These are phyloP conservation scores for Bostrychus sinensis DNA, from an alignment of 2,113 vertebrate genomes.

Conservation along the genomic window DNA sequence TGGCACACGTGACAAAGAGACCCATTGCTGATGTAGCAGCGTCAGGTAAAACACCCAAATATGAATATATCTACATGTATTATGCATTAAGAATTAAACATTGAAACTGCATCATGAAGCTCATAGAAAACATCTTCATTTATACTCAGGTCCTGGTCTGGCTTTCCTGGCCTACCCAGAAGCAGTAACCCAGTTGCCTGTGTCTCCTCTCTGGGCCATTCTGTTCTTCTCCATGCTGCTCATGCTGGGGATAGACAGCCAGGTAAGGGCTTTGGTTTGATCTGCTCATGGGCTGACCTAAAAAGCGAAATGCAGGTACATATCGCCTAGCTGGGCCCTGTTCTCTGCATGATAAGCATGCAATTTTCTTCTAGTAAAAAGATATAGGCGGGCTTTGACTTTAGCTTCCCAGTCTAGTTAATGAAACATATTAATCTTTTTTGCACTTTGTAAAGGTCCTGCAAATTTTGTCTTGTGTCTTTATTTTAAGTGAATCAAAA, in stretches of 20 bases:
- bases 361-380: slow-evolving; percentile 64
- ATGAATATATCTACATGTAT: neutral
- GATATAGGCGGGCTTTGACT: slow-evolving; percentile 64
- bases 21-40: slow-evolving; percentile 94
- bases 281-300: slow-evolving; percentile 73
- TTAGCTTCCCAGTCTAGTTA: slow-evolving; percentile 61
- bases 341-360: slow-evolving; percentile 64
- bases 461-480: slow-evolving; percentile 37
- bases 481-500: slow-evolving; percentile 25
- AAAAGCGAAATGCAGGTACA: slow-evolving; percentile 65
- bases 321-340: slow-evolving; percentile 55
- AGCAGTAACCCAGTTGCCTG: slow-evolving; percentile 94
- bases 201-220: slow-evolving; percentile 96
- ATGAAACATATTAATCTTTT: slow-evolving; percentile 64
- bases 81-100: neutral
- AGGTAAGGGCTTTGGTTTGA: slow-evolving; percentile 83
- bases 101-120: neutral
- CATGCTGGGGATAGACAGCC: slow-evolving; percentile 98
- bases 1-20: slow-evolving; percentile 95
- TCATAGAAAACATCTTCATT: slow-evolving; percentile 16
- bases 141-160: slow-evolving; percentile 88
- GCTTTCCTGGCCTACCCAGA: slow-evolving; percentile 97
- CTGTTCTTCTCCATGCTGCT: slow-evolving; percentile 99
- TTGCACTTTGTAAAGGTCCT: slow-evolving; percentile 13
- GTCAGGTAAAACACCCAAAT: slow-evolving; percentile 84